Conservation (phyloP, 2,888 invertebrate species). For the Mimas tiliae region DNA sequence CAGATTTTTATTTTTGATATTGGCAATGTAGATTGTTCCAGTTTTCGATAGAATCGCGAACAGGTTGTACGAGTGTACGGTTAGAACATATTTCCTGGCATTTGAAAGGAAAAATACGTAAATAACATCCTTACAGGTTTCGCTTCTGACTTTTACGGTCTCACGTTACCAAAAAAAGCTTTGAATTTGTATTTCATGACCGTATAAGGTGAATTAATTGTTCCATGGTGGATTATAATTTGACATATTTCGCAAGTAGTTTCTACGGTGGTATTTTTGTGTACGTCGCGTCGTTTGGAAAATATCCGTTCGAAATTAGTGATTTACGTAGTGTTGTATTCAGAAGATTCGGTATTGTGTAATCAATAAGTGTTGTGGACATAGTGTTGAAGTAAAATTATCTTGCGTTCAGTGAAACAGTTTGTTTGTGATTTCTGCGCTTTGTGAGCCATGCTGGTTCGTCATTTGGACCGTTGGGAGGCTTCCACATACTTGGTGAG, state of each 20-base stretch:
- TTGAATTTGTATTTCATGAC: neutral
- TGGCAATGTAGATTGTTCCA: constrained; percentile 44
- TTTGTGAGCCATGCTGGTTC: constrained; percentile 62
- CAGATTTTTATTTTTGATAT: constrained; percentile 20
- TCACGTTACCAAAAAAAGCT: constrained; percentile 28
- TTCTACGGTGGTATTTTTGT: constrained; percentile 70
- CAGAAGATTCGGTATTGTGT: constrained; percentile 36
- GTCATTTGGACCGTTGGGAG: constrained; percentile 40
- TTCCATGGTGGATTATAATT: constrained; percentile 50
- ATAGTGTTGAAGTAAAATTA: constrained; percentile 27
- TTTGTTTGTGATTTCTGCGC: constrained; percentile 49
- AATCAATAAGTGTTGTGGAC: constrained; percentile 36
- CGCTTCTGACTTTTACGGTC: constrained; percentile 33
- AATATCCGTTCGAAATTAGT: constrained; percentile 55
- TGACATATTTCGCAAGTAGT: constrained; percentile 80
- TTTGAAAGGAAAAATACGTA: constrained; percentile 46
- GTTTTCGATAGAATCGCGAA: constrained; percentile 64
- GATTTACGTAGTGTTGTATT: constrained; percentile 46
- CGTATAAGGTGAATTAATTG: constrained; percentile 25
- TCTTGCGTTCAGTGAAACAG: constrained; percentile 40
- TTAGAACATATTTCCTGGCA: constrained; percentile 37
- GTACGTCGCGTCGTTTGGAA: constrained; percentile 70
- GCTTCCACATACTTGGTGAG: constrained; percentile 53
- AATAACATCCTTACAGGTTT: constrained; percentile 36
- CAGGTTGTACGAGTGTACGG: constrained; percentile 41